Base-by-base conservation (phyloP, 2,113 vertebrate species). In the Pseudopodoces humilis region DNA sequence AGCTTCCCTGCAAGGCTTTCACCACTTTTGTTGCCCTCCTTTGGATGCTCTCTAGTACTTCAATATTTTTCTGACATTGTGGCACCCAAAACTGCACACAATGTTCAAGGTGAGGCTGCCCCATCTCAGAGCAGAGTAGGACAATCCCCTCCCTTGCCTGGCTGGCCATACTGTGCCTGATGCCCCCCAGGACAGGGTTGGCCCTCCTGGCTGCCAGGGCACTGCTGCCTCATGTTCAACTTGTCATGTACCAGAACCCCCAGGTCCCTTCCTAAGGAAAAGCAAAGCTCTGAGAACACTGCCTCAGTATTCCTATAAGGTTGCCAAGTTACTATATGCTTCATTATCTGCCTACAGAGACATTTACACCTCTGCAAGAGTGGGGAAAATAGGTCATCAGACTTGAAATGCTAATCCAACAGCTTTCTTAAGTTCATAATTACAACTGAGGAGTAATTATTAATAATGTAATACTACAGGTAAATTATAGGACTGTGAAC, bases 171-270 rank as follows among this genome's bases (percentile, higher is more conserved):
- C 43, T 56, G 43, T 35, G 20, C 58, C 65, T 63, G 49, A 49
- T 64, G 35, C 11, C 0, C 20, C 24, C 10, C 63, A 69, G 49
- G 31, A 43, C 31, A 43, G 0, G 4, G 3, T 0, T 33, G 49
- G 0, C 21, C 71, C 27, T 55, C 18, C 35, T 63, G 63, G 25
- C 31, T 70, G 15, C 41, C 43, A 28, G 47, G 21, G 15, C 79
- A 35, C 41, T 69, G 5, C 70, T 63, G 70, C 0, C 17, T 56
- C 10, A 3, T 3, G 0, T 43, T 43, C 9, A 77, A 3, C 15
- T 77, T 70, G 0, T 0, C 22, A 5, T 5, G 0, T 0, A 14
- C 21, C 10, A 37, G 14, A 21, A 43, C 1, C 7, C 18, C 10
- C 31, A 37, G 11, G 15, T 33, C 6, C 27, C 22, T 56, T 49